These are phyloP conservation scores for Acanthosepion pharaonis DNA, from an alignment of 2,888 invertebrate species.

Conservation along the genomic window DNA sequence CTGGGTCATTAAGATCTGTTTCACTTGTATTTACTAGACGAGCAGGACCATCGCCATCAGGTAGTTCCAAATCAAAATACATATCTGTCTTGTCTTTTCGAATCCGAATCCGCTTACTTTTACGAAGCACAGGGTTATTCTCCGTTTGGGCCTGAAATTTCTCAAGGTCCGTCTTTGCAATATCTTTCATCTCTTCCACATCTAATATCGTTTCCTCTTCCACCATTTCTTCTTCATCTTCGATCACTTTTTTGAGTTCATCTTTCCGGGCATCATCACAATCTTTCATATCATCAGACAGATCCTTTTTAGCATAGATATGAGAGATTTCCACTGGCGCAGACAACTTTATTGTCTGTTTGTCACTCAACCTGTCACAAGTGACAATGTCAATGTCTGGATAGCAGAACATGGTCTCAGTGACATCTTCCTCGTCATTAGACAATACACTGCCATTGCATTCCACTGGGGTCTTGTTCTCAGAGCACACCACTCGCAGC, in stretches of 20 bases:
- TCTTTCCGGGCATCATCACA: background rate
- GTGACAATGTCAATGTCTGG: conserved; percentile 40
- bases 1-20: background rate
- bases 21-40: background rate
- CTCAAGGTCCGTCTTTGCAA: background rate
- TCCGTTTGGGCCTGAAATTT: background rate
- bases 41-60: background rate
- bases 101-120: conserved; percentile 23
- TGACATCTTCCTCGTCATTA: conserved; percentile 37
- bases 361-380: background rate
- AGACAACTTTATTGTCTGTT: conserved; percentile 25
- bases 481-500: background rate
- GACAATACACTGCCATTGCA: conserved; percentile 36
- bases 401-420: conserved; percentile 34
- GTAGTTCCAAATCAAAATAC: conserved; percentile 14
- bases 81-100: conserved; percentile 33
- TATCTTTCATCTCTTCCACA: background rate
- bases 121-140: conserved; percentile 24
- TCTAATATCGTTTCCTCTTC: background rate
- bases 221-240: background rate
- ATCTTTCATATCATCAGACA: background rate
- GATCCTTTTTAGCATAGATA: conserved; percentile 8
- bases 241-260: background rate
- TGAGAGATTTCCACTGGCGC: background rate
- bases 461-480: background rate